phyloP scores from a whole-genome alignment of 2,888 invertebrate species.

The Pocota personata region DNA sequence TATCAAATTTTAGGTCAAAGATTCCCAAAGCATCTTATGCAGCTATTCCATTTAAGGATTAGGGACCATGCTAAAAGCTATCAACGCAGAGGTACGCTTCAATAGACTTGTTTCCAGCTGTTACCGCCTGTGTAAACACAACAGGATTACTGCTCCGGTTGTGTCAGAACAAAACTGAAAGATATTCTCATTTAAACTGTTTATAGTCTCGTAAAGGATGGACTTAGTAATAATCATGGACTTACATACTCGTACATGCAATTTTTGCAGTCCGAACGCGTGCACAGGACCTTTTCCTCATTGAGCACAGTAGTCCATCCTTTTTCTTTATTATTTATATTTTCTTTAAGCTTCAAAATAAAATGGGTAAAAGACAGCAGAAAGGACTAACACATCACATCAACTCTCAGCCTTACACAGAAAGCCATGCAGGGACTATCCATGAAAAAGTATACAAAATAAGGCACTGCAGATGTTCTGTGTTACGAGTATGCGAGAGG shows the following conservation, averaged over 20 bases:
- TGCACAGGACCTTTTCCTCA: not conserved
- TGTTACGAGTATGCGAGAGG: slow-evolving; percentile 42
- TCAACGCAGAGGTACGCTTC: not conserved
- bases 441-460: slow-evolving; percentile 7
- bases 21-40: too few species aligned
- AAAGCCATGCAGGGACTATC: not conserved
- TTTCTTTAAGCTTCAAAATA: slow-evolving; percentile 22
- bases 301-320: not conserved
- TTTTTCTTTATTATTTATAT: slow-evolving; percentile 15
- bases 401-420: not conserved
- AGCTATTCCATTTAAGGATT: too few species aligned
- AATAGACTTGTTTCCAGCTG: not conserved
- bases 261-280: not conserved
- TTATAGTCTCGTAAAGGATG: not conserved
- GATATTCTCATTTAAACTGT: slow-evolving; percentile 30
- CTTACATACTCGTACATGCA: slow-evolving; percentile 20
- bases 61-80: slow-evolving; percentile 1
- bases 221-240: slow-evolving; percentile 40
- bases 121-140: slow-evolving; percentile 1
- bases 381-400: slow-evolving; percentile 29
- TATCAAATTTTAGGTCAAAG: too few species aligned
- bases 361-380: slow-evolving; percentile 4
- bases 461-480: slow-evolving; percentile 26
- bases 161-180: slow-evolving; percentile 22
- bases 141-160: slow-evolving; percentile 16